Conservation (phyloP, 2,113 vertebrate genomes). For the Henicopernis longicauda region DNA sequence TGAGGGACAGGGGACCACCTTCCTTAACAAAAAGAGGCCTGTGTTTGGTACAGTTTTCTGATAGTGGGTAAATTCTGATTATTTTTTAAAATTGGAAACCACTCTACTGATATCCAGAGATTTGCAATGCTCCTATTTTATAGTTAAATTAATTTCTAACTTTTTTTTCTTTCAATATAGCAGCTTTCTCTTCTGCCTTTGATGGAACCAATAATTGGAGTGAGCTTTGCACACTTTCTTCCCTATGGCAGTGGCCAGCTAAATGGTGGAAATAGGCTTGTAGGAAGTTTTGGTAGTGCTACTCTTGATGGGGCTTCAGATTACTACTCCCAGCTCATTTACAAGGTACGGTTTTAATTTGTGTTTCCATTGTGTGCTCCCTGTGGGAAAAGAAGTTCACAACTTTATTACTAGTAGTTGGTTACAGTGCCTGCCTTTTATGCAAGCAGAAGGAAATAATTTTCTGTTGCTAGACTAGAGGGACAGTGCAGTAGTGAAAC, state of each 20-base stretch:
- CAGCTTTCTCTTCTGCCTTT: conserved; percentile 92
- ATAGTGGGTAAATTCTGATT: background rate
- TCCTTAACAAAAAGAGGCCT: background rate
- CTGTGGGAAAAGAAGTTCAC: background rate
- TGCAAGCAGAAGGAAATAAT: background rate
- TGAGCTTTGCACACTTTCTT: conserved; percentile 91
- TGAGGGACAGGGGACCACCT: background rate
- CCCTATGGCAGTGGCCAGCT: conserved; percentile 88
- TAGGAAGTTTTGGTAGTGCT: conserved; percentile 90
- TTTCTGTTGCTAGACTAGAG: background rate
- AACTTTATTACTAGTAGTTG: background rate
- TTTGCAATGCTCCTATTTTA: background rate
- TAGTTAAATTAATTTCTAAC: conserved; percentile 27
- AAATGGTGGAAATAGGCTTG: conserved; percentile 84
- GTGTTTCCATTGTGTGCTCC: background rate
- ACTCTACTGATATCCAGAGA: background rate
- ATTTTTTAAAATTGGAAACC: background rate
- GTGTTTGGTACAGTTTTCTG: background rate
- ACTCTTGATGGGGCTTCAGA: conserved; percentile 90
- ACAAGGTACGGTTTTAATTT: conserved; percentile 75
- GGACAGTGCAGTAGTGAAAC: background rate
- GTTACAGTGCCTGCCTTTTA: background rate
- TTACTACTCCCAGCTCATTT: conserved; percentile 95
- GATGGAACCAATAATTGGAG: conserved; percentile 92
- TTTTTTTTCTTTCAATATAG: conserved; percentile 65